Evolutionary conservation across 2,888 invertebrate genomes (phyloP).

Genomic region (Agrenia bidenticulata): DNA sequence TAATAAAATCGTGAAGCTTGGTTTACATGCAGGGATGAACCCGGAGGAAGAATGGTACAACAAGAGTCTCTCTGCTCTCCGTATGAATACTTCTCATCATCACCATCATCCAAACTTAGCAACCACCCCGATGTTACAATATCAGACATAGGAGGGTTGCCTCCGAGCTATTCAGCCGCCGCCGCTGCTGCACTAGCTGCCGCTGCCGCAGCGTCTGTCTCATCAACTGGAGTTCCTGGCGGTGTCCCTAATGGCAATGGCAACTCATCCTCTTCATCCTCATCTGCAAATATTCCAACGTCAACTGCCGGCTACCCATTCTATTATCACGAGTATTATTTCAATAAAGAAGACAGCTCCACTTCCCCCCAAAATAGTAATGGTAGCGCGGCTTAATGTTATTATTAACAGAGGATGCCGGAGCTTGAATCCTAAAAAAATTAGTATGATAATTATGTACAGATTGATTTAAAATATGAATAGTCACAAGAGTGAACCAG

Average conservation of each 20-base stretch:
- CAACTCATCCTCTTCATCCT: conserved; percentile 32
- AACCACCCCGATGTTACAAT: conserved; percentile 94
- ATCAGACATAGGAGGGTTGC: conserved; percentile 80
- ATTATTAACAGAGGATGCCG: too few relatives aligned
- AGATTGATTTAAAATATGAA: not conserved
- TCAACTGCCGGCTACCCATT: conserved; percentile 51
- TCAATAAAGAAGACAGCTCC: conserved; percentile 52
- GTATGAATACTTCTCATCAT: conserved; percentile 91
- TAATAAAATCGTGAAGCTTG: conserved; percentile 53
- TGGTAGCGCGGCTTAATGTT: conserved; percentile 48
- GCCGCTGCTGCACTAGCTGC: conserved; percentile 49
- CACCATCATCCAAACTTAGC: conserved; percentile 81
- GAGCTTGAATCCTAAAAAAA: not conserved
- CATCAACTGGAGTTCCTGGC: conserved; percentile 27
- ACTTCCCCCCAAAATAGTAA: conserved; percentile 52
- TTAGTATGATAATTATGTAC: not conserved
- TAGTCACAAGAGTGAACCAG: not conserved
- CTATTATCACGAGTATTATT: conserved; percentile 53
- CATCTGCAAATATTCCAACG: conserved; percentile 28
- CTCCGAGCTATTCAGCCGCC: conserved; percentile 50
- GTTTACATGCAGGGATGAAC: conserved; percentile 71
- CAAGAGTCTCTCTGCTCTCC: conserved; percentile 91
- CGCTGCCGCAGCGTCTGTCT: conserved; percentile 42
- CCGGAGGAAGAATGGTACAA: conserved; percentile 94
- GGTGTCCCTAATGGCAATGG: conserved; percentile 17